Percentiles rank a stretch among this genome's conserved stretches.
Evolutionary conservation across 2,888 invertebrate species (phyloP).

Genomic region (Schizotus pectinicornis): DNA sequence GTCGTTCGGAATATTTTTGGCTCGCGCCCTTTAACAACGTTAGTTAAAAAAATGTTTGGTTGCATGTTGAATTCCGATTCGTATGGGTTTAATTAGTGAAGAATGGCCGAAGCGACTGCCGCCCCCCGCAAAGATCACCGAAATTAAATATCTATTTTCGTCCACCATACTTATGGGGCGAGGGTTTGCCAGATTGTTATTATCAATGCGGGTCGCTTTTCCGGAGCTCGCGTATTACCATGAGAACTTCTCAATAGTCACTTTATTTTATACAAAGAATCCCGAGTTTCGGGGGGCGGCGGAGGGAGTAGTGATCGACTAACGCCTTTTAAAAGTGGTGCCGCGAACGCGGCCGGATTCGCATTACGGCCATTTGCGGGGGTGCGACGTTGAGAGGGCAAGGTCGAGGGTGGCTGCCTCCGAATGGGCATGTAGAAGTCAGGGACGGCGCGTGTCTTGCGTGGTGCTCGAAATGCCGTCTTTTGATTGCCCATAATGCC

Average conservation of each 20-base stretch:
- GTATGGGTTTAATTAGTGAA: no score
- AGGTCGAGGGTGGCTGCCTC: conserved; percentile 10
- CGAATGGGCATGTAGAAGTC: conserved; percentile 9
- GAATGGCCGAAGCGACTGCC: no score
- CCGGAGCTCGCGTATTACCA: conserved; percentile 13
- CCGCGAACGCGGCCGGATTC: conserved; percentile 32
- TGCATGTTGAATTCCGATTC: no score
- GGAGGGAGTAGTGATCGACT: conserved; percentile 13
- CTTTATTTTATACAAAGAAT: conserved; percentile 25
- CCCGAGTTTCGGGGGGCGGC: conserved; percentile 10
- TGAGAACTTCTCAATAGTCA: conserved; percentile 22
- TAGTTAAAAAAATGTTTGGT: no score
- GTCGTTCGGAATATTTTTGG: no score
- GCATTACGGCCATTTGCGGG: conserved; percentile 36
- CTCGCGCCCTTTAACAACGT: no score
- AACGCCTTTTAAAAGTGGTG: conserved; percentile 40
- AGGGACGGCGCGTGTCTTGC: conserved; percentile 39
- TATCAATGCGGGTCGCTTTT: conserved; percentile 18
- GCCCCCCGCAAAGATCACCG: no score
- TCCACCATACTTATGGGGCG: conserved; percentile 11
- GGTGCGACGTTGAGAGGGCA: conserved; percentile 24
- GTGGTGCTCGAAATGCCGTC: conserved; percentile 44
- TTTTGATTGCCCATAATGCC: conserved; percentile 51
- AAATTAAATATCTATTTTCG: neutral
- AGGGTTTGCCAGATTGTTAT: conserved; percentile 15